Conservation (phyloP, 2,797 vertebrate species). For the Muscicapa striata region DNA sequence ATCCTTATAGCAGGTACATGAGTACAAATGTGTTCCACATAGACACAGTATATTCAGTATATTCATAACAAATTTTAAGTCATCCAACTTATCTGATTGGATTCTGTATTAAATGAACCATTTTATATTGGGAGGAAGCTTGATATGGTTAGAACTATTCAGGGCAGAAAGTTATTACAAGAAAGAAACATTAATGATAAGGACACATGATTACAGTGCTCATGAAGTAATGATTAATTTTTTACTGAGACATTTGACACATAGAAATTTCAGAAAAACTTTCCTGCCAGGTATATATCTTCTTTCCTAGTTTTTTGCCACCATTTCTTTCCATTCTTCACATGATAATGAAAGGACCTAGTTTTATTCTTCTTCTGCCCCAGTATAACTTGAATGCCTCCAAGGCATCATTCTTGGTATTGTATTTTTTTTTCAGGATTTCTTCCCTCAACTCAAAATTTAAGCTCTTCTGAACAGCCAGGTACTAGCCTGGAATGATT, state of each 20-base stretch:
- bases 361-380: neutral
- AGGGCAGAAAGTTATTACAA: neutral
- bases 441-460: neutral
- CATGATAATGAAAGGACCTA: neutral
- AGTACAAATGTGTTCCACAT: neutral
- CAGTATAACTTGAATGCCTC: neutral
- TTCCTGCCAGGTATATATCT: neutral
- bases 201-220: neutral
- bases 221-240: neutral
- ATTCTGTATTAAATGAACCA: neutral
- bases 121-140: neutral
- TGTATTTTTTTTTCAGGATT: neutral
- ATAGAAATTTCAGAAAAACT: neutral
- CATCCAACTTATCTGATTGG: neutral
- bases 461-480: neutral
- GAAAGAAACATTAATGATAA: neutral
- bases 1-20: neutral
- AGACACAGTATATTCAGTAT: neutral
- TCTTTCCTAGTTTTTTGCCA: neutral
- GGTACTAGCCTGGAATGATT: neutral
- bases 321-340: neutral
- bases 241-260: neutral
- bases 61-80: neutral
- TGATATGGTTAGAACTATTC: neutral
- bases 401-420: neutral